A percentile compares a stretch with the other conserved stretches of the same genome.
phyloP scores from a whole-genome alignment of 2,888 invertebrate species.

The Cryptus armator region DNA sequence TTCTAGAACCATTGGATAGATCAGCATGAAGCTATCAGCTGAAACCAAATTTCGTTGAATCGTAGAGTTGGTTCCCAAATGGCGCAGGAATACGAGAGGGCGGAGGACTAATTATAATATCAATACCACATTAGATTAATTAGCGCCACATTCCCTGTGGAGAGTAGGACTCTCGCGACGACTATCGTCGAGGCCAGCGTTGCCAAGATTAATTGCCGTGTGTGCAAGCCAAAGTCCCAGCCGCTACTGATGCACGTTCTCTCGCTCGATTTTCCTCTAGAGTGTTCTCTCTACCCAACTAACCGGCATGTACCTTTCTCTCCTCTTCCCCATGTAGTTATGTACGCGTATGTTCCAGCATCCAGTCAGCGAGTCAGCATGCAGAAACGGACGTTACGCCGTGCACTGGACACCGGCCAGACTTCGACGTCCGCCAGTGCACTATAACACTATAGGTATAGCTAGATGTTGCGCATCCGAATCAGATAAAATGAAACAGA shows the following conservation, averaged over 20 bases:
- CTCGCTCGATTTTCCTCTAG: slow-evolving; percentile 60
- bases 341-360: slow-evolving; percentile 45
- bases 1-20: not conserved
- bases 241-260: slow-evolving; percentile 66
- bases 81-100: slow-evolving; percentile 46
- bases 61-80: not conserved
- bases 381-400: slow-evolving; percentile 68
- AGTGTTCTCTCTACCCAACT: slow-evolving; percentile 57
- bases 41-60: not conserved
- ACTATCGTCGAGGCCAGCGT: slow-evolving; percentile 67
- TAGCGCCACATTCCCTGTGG: slow-evolving; percentile 74
- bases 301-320: slow-evolving; percentile 53
- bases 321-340: slow-evolving; percentile 17
- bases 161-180: slow-evolving; percentile 38
- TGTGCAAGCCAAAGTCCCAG: slow-evolving; percentile 47
- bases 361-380: slow-evolving; percentile 68
- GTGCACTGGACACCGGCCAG: slow-evolving; percentile 67
- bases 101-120: slow-evolving; percentile 76
- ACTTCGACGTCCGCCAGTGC: slow-evolving; percentile 48
- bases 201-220: slow-evolving; percentile 72
- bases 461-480: slow-evolving; percentile 25
- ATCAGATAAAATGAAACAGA: slow-evolving; percentile 68
- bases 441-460: not conserved
- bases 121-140: slow-evolving; percentile 77
- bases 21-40: not conserved